phyloP scores from a whole-genome alignment of 2,888 invertebrate species.

The Pantelozetes paolii region DNA sequence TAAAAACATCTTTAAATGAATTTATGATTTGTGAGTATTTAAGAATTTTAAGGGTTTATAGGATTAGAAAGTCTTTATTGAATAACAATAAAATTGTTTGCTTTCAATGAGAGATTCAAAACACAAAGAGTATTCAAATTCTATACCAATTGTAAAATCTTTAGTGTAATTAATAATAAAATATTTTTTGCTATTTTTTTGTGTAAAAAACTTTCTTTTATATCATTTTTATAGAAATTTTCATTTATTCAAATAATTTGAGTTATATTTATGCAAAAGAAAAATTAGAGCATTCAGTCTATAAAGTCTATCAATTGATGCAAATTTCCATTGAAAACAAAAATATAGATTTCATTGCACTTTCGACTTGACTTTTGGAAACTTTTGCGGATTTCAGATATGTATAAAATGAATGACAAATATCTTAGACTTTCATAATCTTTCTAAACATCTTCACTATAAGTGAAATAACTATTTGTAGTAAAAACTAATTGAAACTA shows the following conservation, averaged over 20 bases:
- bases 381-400: conserved; percentile 6
- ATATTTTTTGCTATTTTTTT: not conserved
- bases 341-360: conserved; percentile 23
- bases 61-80: no score
- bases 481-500: not conserved
- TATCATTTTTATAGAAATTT: not conserved
- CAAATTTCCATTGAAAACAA: not conserved
- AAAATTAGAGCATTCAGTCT: conserved; percentile 32
- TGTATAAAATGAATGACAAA: conserved; percentile 10
- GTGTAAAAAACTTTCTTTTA: not conserved
- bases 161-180: not conserved
- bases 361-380: conserved; percentile 10
- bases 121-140: not conserved
- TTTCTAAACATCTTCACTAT: not conserved
- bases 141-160: not conserved
- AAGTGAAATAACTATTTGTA: not conserved
- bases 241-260: not conserved
- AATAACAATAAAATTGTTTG: not conserved
- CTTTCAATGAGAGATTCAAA: not conserved
- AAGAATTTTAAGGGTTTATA: no score
- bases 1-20: no score
- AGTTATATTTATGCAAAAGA: not conserved
- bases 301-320: not conserved
- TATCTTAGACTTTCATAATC: not conserved
- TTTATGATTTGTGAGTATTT: no score